A percentile compares a stretch with the other conserved stretches of the same genome.
Conservation (phyloP, 2,888 invertebrate species). For the Hermodice carunculata region DNA sequence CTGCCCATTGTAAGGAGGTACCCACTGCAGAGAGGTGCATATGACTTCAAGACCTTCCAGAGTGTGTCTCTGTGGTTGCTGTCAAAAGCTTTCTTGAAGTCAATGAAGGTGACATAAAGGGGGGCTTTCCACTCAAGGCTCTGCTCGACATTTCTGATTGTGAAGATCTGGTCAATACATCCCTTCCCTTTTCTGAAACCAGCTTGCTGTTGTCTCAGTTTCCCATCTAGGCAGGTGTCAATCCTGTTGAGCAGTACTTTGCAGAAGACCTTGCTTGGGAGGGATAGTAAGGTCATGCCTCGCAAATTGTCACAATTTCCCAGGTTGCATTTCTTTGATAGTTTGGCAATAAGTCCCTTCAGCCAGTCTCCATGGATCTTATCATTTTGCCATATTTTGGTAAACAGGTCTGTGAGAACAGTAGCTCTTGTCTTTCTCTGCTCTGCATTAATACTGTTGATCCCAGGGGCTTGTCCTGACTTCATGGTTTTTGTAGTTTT, state of each 20-base stretch:
- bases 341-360: slow-evolving; percentile 5
- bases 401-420: neutral
- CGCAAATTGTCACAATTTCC: slow-evolving; percentile 27
- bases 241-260: slow-evolving; percentile 16
- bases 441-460: neutral
- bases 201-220: slow-evolving; percentile 26
- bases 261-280: slow-evolving; percentile 28
- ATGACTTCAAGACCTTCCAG: slow-evolving; percentile 24
- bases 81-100: slow-evolving; percentile 33
- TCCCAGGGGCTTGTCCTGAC: neutral
- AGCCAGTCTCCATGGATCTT: slow-evolving; percentile 8
- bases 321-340: slow-evolving; percentile 24
- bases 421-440: slow-evolving; percentile 2
- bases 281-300: slow-evolving; percentile 32
- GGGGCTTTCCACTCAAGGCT: slow-evolving; percentile 28
- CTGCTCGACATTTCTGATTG: slow-evolving; percentile 32
- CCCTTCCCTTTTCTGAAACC: slow-evolving; percentile 25
- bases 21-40: too few species aligned
- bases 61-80: slow-evolving; percentile 27
- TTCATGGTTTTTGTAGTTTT: neutral
- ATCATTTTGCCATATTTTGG: neutral
- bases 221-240: neutral
- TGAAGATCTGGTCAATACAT: slow-evolving; percentile 32
- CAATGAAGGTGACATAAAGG: slow-evolving; percentile 29
- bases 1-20: too few species aligned